phyloP scores from a whole-genome alignment of 1,140 invertebrate species.

The Tetramorium alpestre region DNA sequence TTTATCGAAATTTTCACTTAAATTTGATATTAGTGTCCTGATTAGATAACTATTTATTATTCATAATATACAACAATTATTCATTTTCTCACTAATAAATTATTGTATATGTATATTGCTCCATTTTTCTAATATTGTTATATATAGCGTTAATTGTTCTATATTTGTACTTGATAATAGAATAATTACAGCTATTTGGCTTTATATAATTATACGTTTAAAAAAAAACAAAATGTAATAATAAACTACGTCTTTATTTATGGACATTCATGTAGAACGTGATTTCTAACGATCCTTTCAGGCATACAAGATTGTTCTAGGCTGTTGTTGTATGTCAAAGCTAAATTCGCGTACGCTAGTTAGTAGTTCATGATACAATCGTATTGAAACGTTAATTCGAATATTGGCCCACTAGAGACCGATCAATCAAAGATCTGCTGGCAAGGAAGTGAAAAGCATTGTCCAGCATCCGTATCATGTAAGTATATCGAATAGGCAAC shows the following conservation, averaged over 20 bases:
- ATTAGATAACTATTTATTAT: neutral
- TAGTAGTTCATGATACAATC: conserved; percentile 35
- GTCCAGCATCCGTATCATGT: conserved; percentile 78
- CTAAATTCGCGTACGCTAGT: conserved; percentile 19
- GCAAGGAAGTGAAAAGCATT: conserved; percentile 76
- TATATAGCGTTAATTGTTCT: neutral
- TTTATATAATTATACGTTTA: neutral
- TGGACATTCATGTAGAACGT: neutral
- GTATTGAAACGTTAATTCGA: conserved; percentile 51
- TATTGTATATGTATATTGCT: neutral
- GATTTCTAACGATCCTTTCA: conserved; percentile 15
- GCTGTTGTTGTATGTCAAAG: neutral
- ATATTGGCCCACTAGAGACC: conserved; percentile 59
- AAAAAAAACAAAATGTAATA: neutral
- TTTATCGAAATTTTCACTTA: neutral
- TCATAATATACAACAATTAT: neutral
- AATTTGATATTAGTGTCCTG: neutral
- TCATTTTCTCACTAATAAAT: neutral
- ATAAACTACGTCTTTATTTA: neutral
- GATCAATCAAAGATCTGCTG: conserved; percentile 67
- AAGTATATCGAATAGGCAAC: conserved; percentile 53
- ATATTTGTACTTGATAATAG: neutral
- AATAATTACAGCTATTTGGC: neutral
- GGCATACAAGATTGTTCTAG: neutral
- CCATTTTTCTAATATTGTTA: neutral